A percentile compares a stretch with the other conserved stretches of the same genome.
These are phyloP conservation scores for Emmelina monodactyla DNA, from an alignment of 2,888 invertebrate genomes.

Conservation along the genomic window DNA sequence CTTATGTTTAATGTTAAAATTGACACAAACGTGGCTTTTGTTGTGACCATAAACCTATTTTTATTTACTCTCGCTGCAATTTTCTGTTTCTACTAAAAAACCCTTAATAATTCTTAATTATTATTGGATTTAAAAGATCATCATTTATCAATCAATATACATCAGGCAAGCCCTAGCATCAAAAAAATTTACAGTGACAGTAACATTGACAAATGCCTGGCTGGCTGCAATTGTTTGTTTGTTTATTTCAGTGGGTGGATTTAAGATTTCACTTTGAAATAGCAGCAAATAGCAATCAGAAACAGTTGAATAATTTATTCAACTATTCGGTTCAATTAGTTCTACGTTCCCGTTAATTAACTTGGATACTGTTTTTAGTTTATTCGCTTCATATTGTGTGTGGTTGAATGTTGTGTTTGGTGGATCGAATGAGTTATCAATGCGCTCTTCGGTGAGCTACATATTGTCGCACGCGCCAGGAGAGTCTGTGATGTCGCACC, in stretches of 20 bases:
- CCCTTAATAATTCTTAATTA: no score
- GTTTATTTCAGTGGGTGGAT: not conserved
- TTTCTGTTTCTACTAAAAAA: no score
- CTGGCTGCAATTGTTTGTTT: not conserved
- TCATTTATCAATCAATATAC: no score
- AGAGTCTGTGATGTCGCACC: conserved; percentile 92
- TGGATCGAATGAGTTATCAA: conserved; percentile 61
- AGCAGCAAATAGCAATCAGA: conserved; percentile 5
- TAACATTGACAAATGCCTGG: not conserved
- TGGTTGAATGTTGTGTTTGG: not conserved
- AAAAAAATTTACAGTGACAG: no score
- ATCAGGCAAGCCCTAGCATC: no score
- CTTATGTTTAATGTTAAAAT: no score
- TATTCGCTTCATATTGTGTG: no score
- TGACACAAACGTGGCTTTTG: no score
- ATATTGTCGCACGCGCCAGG: conserved; percentile 86
- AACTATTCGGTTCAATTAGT: not conserved
- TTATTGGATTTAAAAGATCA: no score
- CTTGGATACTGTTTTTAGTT: conserved; percentile 1
- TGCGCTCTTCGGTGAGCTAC: conserved; percentile 91
- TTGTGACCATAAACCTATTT: no score
- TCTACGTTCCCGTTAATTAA: not conserved
- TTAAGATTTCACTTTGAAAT: not conserved
- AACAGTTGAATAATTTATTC: not conserved
- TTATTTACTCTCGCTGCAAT: no score